Conservation (phyloP, 2,888 invertebrate species). For the Anaspis maculata region DNA sequence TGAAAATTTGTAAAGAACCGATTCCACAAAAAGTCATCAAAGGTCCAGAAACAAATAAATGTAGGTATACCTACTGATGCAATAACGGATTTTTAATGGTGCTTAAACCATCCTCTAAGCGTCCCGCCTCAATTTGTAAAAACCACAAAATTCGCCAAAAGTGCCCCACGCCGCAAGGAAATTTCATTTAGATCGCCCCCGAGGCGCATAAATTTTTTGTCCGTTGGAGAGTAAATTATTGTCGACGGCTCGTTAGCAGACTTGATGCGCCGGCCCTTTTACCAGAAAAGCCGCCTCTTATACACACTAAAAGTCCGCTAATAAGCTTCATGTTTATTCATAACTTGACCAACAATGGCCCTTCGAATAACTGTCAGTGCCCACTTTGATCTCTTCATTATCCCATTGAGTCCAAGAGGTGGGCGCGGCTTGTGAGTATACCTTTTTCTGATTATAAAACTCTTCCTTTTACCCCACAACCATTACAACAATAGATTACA, state of each 20-base stretch:
- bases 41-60: no score
- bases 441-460: no score
- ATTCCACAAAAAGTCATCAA: no score
- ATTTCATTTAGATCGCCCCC: no score
- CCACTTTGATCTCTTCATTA: neutral
- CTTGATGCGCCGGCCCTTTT: neutral
- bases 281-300: neutral
- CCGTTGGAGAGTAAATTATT: neutral
- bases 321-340: slow-evolving; percentile 1
- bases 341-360: neutral
- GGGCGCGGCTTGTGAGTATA: no score
- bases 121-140: neutral
- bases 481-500: no score
- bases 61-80: neutral
- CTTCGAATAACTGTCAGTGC: neutral
- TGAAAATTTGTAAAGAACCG: no score
- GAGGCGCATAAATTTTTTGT: no score
- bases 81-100: neutral
- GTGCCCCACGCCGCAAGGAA: no score
- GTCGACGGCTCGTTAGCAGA: neutral
- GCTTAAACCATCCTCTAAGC: no score
- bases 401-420: neutral
- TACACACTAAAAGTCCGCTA: neutral
- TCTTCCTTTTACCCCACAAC: no score
- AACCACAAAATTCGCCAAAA: neutral